Conservation (phyloP, 2,113 vertebrate species). For the Excalfactoria chinensis region DNA sequence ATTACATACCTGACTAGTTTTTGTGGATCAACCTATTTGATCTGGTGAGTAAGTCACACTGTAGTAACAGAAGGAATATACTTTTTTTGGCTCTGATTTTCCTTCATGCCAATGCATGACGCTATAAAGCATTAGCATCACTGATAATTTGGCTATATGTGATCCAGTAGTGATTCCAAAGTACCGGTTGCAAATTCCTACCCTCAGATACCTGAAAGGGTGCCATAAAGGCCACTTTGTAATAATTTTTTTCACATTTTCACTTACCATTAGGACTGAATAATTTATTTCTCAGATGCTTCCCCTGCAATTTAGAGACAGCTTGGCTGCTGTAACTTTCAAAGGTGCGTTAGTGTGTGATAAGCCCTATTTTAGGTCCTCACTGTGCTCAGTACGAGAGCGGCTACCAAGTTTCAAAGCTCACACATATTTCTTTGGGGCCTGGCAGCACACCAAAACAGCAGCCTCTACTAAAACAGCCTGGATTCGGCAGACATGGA, state of each 20-base stretch:
- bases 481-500: neutral
- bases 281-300: conserved; percentile 30
- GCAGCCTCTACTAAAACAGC: neutral
- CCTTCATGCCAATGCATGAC: neutral
- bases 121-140: neutral
- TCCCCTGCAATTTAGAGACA: neutral
- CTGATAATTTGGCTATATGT: neutral
- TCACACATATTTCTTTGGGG: neutral
- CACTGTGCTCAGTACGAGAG: neutral
- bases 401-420: conserved; percentile 22
- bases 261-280: neutral
- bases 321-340: neutral
- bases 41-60: neutral
- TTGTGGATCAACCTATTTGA: conserved; percentile 35
- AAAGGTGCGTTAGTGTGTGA: neutral
- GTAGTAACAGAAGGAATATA: neutral
- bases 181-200: neutral
- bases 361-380: conserved; percentile 4
- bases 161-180: neutral
- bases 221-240: neutral
- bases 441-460: conserved; percentile 31
- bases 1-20: conserved; percentile 17
- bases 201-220: neutral
- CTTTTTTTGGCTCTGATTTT: neutral
- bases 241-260: neutral